Evolutionary conservation across 2,797 vertebrate species (phyloP), one percentile per base, ranked within the genome.

Genomic region (Xenentodon cancila): DNA sequence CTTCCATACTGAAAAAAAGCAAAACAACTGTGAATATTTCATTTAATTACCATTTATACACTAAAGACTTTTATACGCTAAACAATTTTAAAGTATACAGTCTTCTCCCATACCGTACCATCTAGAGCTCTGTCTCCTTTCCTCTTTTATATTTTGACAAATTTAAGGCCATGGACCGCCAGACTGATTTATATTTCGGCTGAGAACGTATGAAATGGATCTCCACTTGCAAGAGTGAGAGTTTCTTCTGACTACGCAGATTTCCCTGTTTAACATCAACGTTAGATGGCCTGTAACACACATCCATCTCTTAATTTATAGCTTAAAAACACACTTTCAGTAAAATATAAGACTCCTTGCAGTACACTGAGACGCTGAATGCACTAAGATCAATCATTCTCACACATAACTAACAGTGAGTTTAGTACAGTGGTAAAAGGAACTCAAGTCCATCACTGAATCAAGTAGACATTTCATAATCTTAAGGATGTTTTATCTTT

Each of bases 241-340:
- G 43, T 53, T 68, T 56, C 65, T 75, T 67, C 58, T 53, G 46
- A 74, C 79, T 64, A 75, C 34, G 71, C n/a, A 56, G 52, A 72
- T 53, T 71, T 16, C 43, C 43, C 21, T 70, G 59, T 66, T 77
- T 49, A 70, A 64, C 59, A 51, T 71, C 32, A 60, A 64, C 61
- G 62, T 71, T 65, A 50, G 76, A 80, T 53, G 46, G 53, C 50
- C 59, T 72, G 53, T 72, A 12, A 42, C 45, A 50, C 53, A 64
- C 42, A 68, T 73, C 66, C 63, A 59, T 73, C 73, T 64, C 49
- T 55, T 48, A 48, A 50, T 53, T 65, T 57, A 45, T 22, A 49
- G 64, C 27, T 68, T 48, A 57, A 40, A 65, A 27, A 43, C 34
- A 70, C 47, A 59, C 52, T 58, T 50, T 50, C 16, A 59, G 19